phyloP scores from a whole-genome alignment of 2,888 invertebrate species.

The Andrena dorsata region DNA sequence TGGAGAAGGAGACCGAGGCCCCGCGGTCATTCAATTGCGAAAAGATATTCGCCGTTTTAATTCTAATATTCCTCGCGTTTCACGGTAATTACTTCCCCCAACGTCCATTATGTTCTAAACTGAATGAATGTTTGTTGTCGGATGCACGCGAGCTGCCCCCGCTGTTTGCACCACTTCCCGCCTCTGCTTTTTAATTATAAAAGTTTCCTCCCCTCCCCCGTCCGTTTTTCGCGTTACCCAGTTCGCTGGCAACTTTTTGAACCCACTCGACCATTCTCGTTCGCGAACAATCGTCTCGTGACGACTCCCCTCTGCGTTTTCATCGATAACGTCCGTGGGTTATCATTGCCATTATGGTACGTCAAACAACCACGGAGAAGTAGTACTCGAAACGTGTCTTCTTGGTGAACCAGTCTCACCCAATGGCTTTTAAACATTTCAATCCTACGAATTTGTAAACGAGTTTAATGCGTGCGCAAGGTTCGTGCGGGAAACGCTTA shows the following conservation, averaged over 20 bases:
- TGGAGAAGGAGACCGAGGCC: too few relatives aligned
- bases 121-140: constrained; percentile 35
- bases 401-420: too few relatives aligned
- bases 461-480: too few relatives aligned
- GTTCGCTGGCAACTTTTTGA: constrained; percentile 27
- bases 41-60: not conserved
- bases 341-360: too few relatives aligned
- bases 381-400: too few relatives aligned
- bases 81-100: constrained; percentile 59
- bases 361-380: too few relatives aligned
- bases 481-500: too few relatives aligned
- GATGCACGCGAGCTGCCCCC: constrained; percentile 16
- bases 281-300: constrained; percentile 5
- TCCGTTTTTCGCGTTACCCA: constrained; percentile 16
- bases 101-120: constrained; percentile 41
- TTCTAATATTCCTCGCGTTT: constrained; percentile 39
- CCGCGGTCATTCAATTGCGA: too few relatives aligned
- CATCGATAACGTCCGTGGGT: too few relatives aligned
- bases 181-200: constrained; percentile 50
- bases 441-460: too few relatives aligned
- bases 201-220: constrained; percentile 36
- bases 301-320: not conserved
- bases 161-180: constrained; percentile 40
- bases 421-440: too few relatives aligned
- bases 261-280: constrained; percentile 27